phyloP scores from a whole-genome alignment of 2,888 invertebrate genomes.

The Diadegma fenestrale region DNA sequence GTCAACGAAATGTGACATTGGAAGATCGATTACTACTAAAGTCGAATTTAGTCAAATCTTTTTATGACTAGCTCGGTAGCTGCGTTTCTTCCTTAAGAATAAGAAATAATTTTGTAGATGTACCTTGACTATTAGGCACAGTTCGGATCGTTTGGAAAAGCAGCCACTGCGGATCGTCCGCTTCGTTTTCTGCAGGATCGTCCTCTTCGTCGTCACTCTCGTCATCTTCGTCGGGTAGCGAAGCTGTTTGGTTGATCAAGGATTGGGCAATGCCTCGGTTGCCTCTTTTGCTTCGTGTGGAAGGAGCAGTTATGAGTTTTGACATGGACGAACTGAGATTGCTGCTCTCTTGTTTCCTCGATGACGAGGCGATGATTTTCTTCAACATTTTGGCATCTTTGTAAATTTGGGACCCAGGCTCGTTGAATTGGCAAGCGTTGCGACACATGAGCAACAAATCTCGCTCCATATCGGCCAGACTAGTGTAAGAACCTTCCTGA shows the following conservation, averaged over 20 bases:
- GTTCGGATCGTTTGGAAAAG: constrained; percentile 93
- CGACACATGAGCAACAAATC: constrained; percentile 96
- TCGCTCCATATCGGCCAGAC: constrained; percentile 93
- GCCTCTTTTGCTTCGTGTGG: constrained; percentile 83
- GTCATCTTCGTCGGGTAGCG: constrained; percentile 88
- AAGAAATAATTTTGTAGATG: not conserved
- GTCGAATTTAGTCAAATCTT: too few species aligned
- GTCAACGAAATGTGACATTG: too few species aligned
- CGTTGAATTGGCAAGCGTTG: constrained; percentile 98
- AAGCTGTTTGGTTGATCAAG: constrained; percentile 87
- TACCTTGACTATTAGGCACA: constrained; percentile 86
- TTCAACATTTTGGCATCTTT: constrained; percentile 96
- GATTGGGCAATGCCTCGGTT: constrained; percentile 84
- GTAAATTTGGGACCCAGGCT: constrained; percentile 98
- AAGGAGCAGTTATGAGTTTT: constrained; percentile 79
- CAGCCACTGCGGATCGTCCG: constrained; percentile 95
- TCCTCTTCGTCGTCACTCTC: constrained; percentile 88
- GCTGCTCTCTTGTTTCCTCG: constrained; percentile 80
- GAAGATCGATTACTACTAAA: too few species aligned
- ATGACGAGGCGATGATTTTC: constrained; percentile 88
- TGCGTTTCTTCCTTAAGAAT: too few species aligned
- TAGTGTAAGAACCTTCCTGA: constrained; percentile 92
- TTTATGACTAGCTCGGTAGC: too few species aligned
- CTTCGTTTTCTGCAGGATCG: constrained; percentile 86
- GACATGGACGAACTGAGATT: constrained; percentile 74